Conservation (phyloP, 2,797 vertebrate species). For the Labroides dimidiatus region DNA sequence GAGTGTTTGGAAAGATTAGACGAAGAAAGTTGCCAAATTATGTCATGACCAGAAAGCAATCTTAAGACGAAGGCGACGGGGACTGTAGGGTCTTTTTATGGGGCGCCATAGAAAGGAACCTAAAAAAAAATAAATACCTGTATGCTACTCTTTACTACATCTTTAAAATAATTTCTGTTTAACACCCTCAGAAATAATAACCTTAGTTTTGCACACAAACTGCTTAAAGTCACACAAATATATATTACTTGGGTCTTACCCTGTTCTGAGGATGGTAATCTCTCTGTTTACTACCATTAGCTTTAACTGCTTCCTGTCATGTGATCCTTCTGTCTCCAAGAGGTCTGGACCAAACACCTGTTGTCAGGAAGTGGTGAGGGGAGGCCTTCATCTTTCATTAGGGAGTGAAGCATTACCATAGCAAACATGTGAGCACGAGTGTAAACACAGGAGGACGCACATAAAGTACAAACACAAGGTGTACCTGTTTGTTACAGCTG, state of each 20-base stretch:
- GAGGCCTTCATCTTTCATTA: conserved; percentile 48
- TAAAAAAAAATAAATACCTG: no score
- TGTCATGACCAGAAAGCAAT: no score
- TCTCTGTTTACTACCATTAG: conserved; percentile 52
- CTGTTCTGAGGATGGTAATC: conserved; percentile 42
- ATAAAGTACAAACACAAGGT: not conserved
- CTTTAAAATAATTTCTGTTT: not conserved
- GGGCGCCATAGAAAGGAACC: no score
- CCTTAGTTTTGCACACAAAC: conserved; percentile 11
- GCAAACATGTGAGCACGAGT: conserved; percentile 42
- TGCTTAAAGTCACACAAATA: conserved; percentile 35
- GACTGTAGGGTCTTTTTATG: no score
- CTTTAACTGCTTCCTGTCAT: conserved; percentile 64
- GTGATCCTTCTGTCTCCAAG: conserved; percentile 60
- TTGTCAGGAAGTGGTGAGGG: conserved; percentile 46
- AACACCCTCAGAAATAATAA: not conserved
- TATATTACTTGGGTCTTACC: conserved; percentile 12
- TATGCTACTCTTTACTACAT: not conserved
- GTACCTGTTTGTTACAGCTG: not conserved
- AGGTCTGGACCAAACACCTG: conserved; percentile 70
- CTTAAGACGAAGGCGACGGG: no score
- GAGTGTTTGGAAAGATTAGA: no score
- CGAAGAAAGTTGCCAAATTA: no score
- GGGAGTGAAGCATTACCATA: conserved; percentile 22
- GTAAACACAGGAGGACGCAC: conserved; percentile 1